phyloP scores from a whole-genome alignment of 35 echinoderm and acorn worm genomes.

The Apostichopus californicus region DNA sequence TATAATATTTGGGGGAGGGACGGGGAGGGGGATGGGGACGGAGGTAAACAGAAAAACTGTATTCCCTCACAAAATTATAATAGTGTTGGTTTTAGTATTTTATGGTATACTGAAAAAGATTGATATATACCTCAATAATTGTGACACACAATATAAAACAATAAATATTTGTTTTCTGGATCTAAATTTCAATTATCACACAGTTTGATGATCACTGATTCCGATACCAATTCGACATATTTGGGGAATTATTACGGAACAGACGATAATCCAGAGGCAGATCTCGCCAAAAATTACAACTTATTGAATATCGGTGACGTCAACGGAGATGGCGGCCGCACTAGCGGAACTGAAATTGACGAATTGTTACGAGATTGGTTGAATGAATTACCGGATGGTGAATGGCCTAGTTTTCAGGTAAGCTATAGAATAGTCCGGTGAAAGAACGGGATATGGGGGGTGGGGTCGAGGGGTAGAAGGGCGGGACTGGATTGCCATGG shows the following conservation, averaged over 20 bases:
- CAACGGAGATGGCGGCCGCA: constrained; percentile 32
- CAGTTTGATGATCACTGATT: constrained; percentile 81
- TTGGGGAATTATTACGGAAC: constrained; percentile 62
- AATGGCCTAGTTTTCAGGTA: constrained; percentile 91
- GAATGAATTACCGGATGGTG: constrained; percentile 48
- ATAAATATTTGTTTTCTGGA: too few species aligned
- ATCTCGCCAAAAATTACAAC: constrained; percentile 86
- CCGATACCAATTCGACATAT: constrained; percentile 60
- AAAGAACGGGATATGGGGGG: too few species aligned
- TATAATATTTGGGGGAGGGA: too few species aligned
- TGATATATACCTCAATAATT: too few species aligned
- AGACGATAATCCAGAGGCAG: constrained; percentile 61
- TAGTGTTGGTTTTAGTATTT: too few species aligned
- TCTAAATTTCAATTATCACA: too few species aligned
- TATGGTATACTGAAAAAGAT: background rate
- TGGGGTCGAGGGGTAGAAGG: too few species aligned
- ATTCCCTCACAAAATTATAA: too few species aligned
- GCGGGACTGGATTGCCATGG: background rate
- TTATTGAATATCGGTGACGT: constrained; percentile 68
- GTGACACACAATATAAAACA: too few species aligned
- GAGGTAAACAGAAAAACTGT: too few species aligned
- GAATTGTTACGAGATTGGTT: constrained; percentile 60
- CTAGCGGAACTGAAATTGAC: constrained; percentile 65
- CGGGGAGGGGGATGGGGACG: too few species aligned
- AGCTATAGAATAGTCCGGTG: background rate